These are phyloP conservation scores for Lonchura striata DNA, from an alignment of 2,113 vertebrate genomes.

Conservation along the genomic window DNA sequence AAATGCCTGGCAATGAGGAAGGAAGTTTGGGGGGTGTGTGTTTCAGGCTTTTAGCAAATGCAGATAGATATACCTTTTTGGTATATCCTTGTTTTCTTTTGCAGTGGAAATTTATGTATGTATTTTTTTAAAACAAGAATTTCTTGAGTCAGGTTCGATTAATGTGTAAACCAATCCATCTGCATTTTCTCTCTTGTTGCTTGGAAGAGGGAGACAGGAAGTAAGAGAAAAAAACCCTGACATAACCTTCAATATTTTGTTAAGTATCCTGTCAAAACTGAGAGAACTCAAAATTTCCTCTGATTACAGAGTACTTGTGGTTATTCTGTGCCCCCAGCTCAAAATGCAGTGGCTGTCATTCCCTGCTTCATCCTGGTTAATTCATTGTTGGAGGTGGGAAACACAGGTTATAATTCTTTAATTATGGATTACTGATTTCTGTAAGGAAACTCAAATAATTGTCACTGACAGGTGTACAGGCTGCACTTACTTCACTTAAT, in stretches of 20 bases:
- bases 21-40: not conserved
- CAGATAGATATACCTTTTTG: not conserved
- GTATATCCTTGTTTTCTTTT: not conserved
- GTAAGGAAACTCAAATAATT: not conserved
- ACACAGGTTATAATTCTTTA: not conserved
- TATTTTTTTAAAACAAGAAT: not conserved
- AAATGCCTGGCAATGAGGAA: not conserved
- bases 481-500: not conserved
- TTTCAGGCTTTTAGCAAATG: not conserved
- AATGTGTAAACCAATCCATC: not conserved
- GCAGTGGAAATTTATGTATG: not conserved
- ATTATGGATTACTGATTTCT: not conserved
- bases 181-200: not conserved
- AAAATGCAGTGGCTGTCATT: rapidly evolving
- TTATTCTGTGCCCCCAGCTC: not conserved
- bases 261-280: not conserved
- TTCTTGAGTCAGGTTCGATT: not conserved
- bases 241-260: not conserved
- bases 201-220: not conserved
- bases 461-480: not conserved
- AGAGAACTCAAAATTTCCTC: not conserved
- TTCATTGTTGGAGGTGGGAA: not conserved
- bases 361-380: not conserved
- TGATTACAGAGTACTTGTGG: not conserved
- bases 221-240: not conserved